These are phyloP conservation scores for Oscheius sp. DNA, from an alignment of 2,888 invertebrate species.

Conservation along the genomic window DNA sequence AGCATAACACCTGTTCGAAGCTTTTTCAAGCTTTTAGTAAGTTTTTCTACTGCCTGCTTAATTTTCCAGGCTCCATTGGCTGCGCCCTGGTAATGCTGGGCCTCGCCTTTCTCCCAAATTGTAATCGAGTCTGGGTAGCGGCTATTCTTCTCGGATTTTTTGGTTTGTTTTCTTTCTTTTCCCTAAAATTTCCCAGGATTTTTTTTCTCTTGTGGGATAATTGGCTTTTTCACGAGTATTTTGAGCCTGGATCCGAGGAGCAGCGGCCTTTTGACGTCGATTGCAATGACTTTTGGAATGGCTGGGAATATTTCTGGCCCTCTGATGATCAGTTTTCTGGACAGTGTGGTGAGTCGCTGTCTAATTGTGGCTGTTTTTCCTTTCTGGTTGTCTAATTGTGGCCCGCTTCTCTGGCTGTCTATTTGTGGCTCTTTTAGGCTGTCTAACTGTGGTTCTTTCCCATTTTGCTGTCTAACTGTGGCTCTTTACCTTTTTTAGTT, in stretches of 20 bases:
- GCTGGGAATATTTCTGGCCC: conserved; percentile 43
- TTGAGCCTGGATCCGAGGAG: conserved; percentile 48
- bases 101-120: conserved; percentile 48
- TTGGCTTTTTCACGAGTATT: conserved; percentile 52
- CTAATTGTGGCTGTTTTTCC: neutral
- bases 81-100: conserved; percentile 35
- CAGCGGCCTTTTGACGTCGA: conserved; percentile 40
- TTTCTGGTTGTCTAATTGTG: too few species aligned
- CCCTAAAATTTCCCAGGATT: conserved; percentile 41
- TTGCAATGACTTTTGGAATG: conserved; percentile 40
- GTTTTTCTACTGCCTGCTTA: too few species aligned
- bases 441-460: too few species aligned
- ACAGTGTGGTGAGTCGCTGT: conserved; percentile 19
- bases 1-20: conserved; percentile 47
- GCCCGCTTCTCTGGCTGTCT: too few species aligned
- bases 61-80: conserved; percentile 30
- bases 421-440: neutral
- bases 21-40: conserved; percentile 51
- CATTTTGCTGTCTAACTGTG: neutral
- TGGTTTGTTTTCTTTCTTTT: conserved; percentile 44
- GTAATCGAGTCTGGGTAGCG: conserved; percentile 41
- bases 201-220: conserved; percentile 50
- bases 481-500: too few species aligned
- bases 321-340: conserved; percentile 42
- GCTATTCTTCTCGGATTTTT: conserved; percentile 42